phyloP scores from a whole-genome alignment of 2,113 vertebrate genomes.

The Peromyscus leucopus region DNA sequence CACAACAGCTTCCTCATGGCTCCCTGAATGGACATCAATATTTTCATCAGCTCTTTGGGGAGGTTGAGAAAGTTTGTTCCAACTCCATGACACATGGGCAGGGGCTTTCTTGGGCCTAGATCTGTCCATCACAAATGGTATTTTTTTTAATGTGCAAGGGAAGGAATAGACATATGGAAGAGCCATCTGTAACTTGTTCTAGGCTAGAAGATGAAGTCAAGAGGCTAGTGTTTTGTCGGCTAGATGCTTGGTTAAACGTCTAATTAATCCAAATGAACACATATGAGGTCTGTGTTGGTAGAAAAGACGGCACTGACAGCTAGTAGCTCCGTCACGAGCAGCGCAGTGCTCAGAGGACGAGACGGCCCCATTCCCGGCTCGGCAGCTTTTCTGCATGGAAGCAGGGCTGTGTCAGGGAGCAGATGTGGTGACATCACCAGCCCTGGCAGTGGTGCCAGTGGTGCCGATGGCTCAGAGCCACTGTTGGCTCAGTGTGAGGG shows the following conservation, averaged over 20 bases:
- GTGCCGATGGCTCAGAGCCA: neutral
- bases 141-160: neutral
- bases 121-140: neutral
- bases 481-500: neutral
- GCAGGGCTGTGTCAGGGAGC: no score
- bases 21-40: neutral
- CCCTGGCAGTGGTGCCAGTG: no score
- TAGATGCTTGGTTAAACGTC: neutral
- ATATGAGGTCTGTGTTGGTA: neutral
- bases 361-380: neutral
- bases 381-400: neutral
- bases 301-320: neutral
- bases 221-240: constrained; percentile 13
- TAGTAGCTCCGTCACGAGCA: neutral
- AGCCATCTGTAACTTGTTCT: neutral
- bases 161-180: neutral
- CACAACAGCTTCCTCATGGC: neutral
- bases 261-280: neutral
- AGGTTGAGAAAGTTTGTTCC: neutral
- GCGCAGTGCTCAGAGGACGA: neutral
- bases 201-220: neutral
- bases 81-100: neutral
- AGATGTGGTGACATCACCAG: neutral
- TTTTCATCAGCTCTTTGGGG: neutral
- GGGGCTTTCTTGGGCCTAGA: neutral